phyloP scores from a whole-genome alignment of 2,113 vertebrate species.

The Hoplias malabaricus region DNA sequence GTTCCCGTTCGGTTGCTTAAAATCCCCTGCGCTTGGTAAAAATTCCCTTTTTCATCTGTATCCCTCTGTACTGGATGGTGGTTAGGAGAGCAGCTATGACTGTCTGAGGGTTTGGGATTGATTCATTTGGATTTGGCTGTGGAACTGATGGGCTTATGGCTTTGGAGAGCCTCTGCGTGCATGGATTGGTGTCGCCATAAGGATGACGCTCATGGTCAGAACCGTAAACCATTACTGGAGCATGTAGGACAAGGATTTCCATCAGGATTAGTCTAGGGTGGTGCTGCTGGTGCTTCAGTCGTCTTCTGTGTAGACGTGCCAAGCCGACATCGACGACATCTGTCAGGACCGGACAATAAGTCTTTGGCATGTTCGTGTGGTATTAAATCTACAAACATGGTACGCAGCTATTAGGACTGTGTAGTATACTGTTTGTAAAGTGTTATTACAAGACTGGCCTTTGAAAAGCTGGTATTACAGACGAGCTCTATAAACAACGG shows the following conservation, averaged over 20 bases:
- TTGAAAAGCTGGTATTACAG: no score
- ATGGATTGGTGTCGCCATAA: conserved; percentile 50
- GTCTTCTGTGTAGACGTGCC: conserved; percentile 31
- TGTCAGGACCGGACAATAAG: not conserved
- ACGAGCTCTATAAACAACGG: no score
- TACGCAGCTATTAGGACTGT: no score
- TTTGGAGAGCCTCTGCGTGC: conserved; percentile 37
- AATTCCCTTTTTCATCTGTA: conserved; percentile 18
- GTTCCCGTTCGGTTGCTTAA: conserved; percentile 3
- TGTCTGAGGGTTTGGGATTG: conserved; percentile 54
- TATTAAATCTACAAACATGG: not conserved
- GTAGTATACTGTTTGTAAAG: no score
- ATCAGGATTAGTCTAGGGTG: conserved; percentile 56
- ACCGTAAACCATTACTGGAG: conserved; percentile 56
- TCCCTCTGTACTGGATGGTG: conserved; percentile 5
- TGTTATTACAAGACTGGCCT: no score
- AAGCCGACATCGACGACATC: not conserved
- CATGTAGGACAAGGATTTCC: conserved; percentile 60
- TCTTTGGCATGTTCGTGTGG: not conserved
- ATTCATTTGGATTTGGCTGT: conserved; percentile 63
- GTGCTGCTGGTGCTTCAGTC: conserved; percentile 39
- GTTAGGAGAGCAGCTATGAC: conserved; percentile 31
- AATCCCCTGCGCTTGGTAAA: conserved; percentile 6
- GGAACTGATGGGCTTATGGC: conserved; percentile 66
- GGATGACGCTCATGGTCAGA: conserved; percentile 47